Conservation (phyloP, 2,797 vertebrate species). For the Anomalospiza imberbis region DNA sequence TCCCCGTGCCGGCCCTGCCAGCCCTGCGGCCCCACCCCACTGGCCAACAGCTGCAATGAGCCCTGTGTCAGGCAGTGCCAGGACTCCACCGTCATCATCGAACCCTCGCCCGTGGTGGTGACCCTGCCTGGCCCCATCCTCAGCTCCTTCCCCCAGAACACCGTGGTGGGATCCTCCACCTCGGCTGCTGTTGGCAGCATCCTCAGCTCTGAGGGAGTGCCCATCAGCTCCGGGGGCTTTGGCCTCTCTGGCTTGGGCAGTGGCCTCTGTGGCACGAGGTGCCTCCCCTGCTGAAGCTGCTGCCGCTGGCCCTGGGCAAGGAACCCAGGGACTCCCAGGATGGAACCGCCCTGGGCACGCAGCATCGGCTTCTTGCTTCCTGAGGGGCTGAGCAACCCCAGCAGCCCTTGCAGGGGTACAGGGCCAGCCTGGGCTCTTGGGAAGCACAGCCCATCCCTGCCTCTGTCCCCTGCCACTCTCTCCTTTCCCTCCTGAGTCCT, state of each 20-base stretch:
- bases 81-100: background rate
- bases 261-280: background rate
- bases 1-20: background rate
- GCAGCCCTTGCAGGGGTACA: background rate
- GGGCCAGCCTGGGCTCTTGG: background rate
- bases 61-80: background rate
- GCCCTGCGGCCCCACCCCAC: background rate
- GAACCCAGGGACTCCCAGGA: fast-evolving
- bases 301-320: background rate
- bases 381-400: background rate
- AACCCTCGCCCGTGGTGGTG: background rate
- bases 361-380: fast-evolving
- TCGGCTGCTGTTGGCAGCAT: background rate
- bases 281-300: background rate
- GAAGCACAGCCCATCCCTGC: background rate
- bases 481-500: background rate
- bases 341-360: fast-evolving
- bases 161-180: background rate
- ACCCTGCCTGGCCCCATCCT: background rate
- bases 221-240: background rate
- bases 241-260: background rate
- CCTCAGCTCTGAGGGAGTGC: background rate
- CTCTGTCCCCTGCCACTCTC: background rate
- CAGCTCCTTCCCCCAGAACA: background rate
- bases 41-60: background rate